Conservation (phyloP, 1,140 invertebrate genomes). For the Ruditapes philippinarum region DNA sequence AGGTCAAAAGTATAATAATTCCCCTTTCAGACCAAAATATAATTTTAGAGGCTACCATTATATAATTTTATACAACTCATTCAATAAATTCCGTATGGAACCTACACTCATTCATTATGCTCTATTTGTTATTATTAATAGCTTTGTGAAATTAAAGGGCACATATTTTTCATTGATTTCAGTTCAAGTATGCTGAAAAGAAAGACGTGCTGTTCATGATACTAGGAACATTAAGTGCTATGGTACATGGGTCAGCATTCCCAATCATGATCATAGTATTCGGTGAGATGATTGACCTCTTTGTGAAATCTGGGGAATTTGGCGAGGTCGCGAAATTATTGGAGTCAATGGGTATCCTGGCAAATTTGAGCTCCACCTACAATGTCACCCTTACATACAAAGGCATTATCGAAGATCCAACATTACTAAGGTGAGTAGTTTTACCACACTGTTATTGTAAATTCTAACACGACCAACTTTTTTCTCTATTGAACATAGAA, state of each 20-base stretch:
- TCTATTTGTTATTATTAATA: too few relatives aligned
- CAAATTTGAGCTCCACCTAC: conserved; percentile 15
- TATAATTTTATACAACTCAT: too few relatives aligned
- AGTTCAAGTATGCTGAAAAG: conserved; percentile 84
- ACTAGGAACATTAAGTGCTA: conserved; percentile 79
- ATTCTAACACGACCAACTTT: too few relatives aligned
- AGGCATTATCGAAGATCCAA: conserved; percentile 57
- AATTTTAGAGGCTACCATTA: too few relatives aligned
- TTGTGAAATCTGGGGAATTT: conserved; percentile 71
- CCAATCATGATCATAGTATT: conserved; percentile 86
- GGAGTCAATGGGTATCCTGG: neutral
- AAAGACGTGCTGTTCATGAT: conserved; percentile 83
- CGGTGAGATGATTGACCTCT: conserved; percentile 85
- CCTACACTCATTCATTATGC: too few relatives aligned
- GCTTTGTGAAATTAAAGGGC: too few relatives aligned
- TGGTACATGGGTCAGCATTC: conserved; percentile 80
- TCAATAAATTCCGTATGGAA: too few relatives aligned
- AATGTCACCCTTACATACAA: conserved; percentile 53
- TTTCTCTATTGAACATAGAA: too few relatives aligned
- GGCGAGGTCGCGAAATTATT: neutral
- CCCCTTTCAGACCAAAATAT: too few relatives aligned
- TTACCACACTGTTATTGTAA: neutral
- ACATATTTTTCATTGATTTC: conserved; percentile 66
- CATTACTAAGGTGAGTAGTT: conserved; percentile 72
- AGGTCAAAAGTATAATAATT: too few relatives aligned